Evolutionary conservation across 2,797 vertebrate species (phyloP).

Genomic region (Lates japonicus): DNA sequence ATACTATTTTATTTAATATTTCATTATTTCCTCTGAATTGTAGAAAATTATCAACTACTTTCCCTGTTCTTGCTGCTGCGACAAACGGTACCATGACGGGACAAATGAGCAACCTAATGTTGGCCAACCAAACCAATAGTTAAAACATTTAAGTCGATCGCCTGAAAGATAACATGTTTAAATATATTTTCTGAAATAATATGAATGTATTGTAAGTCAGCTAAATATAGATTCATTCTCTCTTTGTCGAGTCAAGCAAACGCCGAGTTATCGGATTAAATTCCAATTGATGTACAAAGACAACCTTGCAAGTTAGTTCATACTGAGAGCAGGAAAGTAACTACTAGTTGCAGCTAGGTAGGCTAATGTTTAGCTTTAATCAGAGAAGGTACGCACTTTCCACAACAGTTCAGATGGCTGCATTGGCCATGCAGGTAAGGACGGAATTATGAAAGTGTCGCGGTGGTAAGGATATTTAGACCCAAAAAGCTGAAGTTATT

Average conservation of each 20-base stretch:
- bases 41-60: not conserved
- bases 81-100: not conserved
- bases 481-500: constrained; percentile 21
- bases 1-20: not conserved
- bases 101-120: constrained; percentile 10
- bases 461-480: too few relatives aligned
- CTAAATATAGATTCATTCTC: fast-evolving
- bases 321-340: constrained; percentile 46
- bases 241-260: fast-evolving
- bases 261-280: fast-evolving
- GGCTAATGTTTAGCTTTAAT: constrained; percentile 80
- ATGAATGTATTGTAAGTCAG: fast-evolving
- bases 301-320: constrained; percentile 71
- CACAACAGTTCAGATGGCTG: constrained; percentile 82
- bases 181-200: fast-evolving
- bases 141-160: not conserved
- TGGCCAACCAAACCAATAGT: constrained; percentile 66
- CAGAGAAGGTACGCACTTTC: constrained; percentile 51
- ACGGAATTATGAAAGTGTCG: fast-evolving
- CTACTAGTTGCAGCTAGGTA: constrained; percentile 59
- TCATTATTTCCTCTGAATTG: not conserved
- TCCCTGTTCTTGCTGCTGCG: not conserved
- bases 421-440: constrained; percentile 89
- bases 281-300: fast-evolving
- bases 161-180: fast-evolving